Evolutionary conservation across 2,888 invertebrate genomes (phyloP), one percentile per base, ranked within the genome.

Genomic region (Tetranychus piercei): DNA sequence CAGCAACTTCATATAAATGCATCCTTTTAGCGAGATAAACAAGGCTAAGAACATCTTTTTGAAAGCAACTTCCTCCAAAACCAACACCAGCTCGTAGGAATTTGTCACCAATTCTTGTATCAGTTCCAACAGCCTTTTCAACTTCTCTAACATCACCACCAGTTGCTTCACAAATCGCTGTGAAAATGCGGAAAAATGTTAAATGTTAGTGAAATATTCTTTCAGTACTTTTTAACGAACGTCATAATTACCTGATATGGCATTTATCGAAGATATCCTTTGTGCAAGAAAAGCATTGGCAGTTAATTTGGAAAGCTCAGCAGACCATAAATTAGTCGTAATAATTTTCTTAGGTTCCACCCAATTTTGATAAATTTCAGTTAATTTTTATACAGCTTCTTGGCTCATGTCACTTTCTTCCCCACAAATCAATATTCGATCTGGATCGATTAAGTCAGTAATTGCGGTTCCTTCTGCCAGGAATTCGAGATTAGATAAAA

Each of bases 201-300:
- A 66, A 11, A 66, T 15, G 1, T 66, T 8, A 66, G 66, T 66
- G 20, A 9, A 20, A 18, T 9, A 66, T 9, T 66, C 66, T 1
- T 66, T 9, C 34, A 34, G 5, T 34, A 34, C 5, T 34, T 34
- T 34, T 34, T 3, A 34, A 34, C 34, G 34, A 34, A 34, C 69
- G 22, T 23, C 8, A 20, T 11, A 20, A 69, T 69, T 23, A 69
- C 69, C 44, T 23, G 97, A 95, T 78, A 97, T 84, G 0, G 97
- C 94, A 82, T 99, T 99, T 76, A 99, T 99, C 82, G 95, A 95
- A 0, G 97, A 97, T 80, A 99, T 97, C 78, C 97, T 87, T 83
- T 99, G 97, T 3, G 99, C 99, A 67, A 99, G 84, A 84, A 99
- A 95, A 18, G 99, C 99, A 85, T 99, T 99, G 0, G 99, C 97